Evolutionary conservation across 2,797 vertebrate species (phyloP), one percentile per base, ranked within the genome.

Genomic region (Merluccius polli): DNA sequence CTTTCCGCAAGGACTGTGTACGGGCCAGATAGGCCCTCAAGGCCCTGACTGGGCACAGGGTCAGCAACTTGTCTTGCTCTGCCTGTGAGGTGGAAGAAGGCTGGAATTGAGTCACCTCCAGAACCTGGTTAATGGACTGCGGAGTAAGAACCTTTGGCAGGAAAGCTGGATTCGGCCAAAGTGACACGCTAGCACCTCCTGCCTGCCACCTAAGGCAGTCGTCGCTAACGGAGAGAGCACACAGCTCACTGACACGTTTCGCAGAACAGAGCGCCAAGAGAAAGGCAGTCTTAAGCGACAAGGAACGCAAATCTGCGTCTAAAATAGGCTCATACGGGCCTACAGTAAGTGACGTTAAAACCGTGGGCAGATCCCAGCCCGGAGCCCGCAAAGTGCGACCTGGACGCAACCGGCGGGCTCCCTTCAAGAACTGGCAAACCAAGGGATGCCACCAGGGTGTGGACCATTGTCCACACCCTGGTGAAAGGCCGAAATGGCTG

Each of bases 41-140:
- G 21, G 63, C 27, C 63, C 63, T 65, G 27, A 65, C 63, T 65
- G 63, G 63, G 27, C 63, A 65, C 63, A 65, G 63, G 63, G 63
- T 65, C 21, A 65, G 63, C 63, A 65, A 65, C 63, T 65, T n/a
- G 21, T 65, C 63, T 18, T n/a, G 8, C 63, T 65, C 63, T 27
- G n/a, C 63, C 63, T 65, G 63, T n/a, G 10, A 65, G 63, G 63
- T n/a, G 63, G 18, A 65, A 24, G 63, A 35, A 35, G 63, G 21
- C n/a, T 65, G 63, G n/a, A 65, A 65, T 24, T 65, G 63, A 65
- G 8, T n/a, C 63, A 65, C 18, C 63, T 24, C 63, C 63, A 65
- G 63, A n/a, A 65, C 63, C 63, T 65, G 63, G 27, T 65, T 65
- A 9, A n/a, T 65, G 27, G 63, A n/a, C n/a, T n/a, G n/a, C n/a